Conservation (phyloP, 2,113 vertebrate genomes). For the Percina caprodes region DNA sequence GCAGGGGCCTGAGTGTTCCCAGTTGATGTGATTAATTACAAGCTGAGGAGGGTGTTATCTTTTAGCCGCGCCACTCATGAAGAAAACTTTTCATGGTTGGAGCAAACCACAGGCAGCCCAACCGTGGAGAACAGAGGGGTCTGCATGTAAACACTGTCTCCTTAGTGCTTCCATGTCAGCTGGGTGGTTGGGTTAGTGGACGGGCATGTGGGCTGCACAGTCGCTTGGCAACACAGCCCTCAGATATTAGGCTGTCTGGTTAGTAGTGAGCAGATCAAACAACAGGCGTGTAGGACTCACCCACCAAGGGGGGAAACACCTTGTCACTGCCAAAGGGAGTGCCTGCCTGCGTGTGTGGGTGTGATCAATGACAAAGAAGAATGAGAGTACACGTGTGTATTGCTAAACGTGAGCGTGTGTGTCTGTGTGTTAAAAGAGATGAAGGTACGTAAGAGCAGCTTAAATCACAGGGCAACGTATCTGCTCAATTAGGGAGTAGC, state of each 20-base stretch:
- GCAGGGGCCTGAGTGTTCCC: not conserved
- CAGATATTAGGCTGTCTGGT: slow-evolving; percentile 39
- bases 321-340: slow-evolving; percentile 14
- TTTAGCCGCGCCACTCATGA: slow-evolving; percentile 4
- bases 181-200: slow-evolving; percentile 21
- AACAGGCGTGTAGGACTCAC: slow-evolving; percentile 23
- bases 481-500: slow-evolving; percentile 34
- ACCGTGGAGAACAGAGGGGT: slow-evolving; percentile 11
- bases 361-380: slow-evolving; percentile 25
- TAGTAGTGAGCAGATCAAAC: slow-evolving; percentile 40
- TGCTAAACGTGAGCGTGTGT: not conserved
- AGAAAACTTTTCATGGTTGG: slow-evolving; percentile 22
- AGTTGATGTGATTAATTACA: slow-evolving; percentile 38
- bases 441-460: slow-evolving; percentile 16
- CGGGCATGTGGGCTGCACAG: slow-evolving; percentile 45
- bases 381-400: not conserved
- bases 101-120: slow-evolving; percentile 5
- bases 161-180: slow-evolving; percentile 20
- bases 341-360: not conserved
- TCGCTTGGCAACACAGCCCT: slow-evolving; percentile 13
- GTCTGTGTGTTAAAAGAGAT: slow-evolving; percentile 4
- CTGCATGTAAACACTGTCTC: slow-evolving; percentile 27
- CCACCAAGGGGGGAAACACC: slow-evolving; percentile 35
- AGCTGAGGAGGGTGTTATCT: slow-evolving; percentile 12
- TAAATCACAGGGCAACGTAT: slow-evolving; percentile 44